Base-by-base conservation (phyloP, 2,797 vertebrate species). In the Coilia nasus region DNA sequence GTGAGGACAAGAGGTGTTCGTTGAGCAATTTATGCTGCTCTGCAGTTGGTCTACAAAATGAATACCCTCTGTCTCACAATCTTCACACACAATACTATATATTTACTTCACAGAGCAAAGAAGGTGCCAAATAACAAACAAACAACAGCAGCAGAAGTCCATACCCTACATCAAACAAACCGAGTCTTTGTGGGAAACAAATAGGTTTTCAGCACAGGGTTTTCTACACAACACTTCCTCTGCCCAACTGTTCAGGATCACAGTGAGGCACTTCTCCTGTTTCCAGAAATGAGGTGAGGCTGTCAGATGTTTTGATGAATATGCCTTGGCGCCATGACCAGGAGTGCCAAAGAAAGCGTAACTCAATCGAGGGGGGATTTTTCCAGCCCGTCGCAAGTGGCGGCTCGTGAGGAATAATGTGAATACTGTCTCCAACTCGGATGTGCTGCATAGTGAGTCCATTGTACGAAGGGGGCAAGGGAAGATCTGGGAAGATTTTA, bases 261-360 rank as follows among this genome's bases (percentile, higher is more conserved):
- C 17, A 78, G 71, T 14, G 35, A 44, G 35, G 78, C 50, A 67
- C 88, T 86, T 90, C 88, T 89, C 91, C 87, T 14, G 82, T 92
- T 93, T 93, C 92, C 90, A 89, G 86, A 87, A 92, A 89, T 89
- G 88, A 93, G 91, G 91, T 93, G 91, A 95, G 94, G 87, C 91
- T 93, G 92, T 94, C 93, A 91, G 90, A 88, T 90, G 87, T 88
- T 78, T 88, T 94, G 91, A 95, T 93, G 89, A 94, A 95, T 92
- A 92, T 87, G 90, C 90, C 88, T 90, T 89, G 92, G 92, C 88
- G 89, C 56, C 75, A 89, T 90, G 90, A 90, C 89, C 88, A 83
- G 41, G n/a, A 15, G 86, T 92, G 95, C 95, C 95, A 96, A 95
- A 94, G 91, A 92, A 95, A 94, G 93, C 94, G 95, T 88, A 80